A percentile compares a stretch with the other conserved stretches of the same genome.
Conservation (phyloP, 2,888 invertebrate genomes). For the Lamellibrachia satsuma region DNA sequence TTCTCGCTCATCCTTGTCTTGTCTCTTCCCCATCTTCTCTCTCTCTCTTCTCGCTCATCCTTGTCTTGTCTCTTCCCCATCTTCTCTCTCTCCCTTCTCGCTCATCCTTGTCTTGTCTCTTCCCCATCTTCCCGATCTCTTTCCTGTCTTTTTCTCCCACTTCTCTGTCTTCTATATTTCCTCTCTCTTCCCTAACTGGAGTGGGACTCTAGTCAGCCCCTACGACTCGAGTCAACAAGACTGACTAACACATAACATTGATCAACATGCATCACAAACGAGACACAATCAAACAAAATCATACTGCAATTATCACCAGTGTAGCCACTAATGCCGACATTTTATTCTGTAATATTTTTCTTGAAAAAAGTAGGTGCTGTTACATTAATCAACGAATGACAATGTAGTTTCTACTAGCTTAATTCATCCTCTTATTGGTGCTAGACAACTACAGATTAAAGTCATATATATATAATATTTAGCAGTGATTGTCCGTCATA, state of each 20-base stretch:
- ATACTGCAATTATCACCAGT: background rate
- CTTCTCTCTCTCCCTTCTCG: too few species aligned
- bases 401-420: background rate
- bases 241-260: background rate
- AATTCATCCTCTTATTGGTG: background rate
- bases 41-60: too few species aligned
- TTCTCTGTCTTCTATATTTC: too few species aligned
- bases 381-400: background rate
- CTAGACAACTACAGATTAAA: background rate
- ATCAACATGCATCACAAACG: background rate
- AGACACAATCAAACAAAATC: background rate
- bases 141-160: too few species aligned
- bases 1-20: too few species aligned
- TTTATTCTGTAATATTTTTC: slow-evolving; percentile 7
- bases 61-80: too few species aligned
- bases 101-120: too few species aligned
- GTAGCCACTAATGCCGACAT: background rate
- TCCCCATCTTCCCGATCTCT: too few species aligned
- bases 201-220: too few species aligned
- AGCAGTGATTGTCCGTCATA: background rate
- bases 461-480: background rate
- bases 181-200: too few species aligned
- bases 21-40: too few species aligned
- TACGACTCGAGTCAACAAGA: too few species aligned
- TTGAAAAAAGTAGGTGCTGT: background rate